A percentile compares a stretch with the other conserved stretches of the same genome.
phyloP scores from a whole-genome alignment of 2,888 invertebrate genomes.

The Gryllus longicercus region DNA sequence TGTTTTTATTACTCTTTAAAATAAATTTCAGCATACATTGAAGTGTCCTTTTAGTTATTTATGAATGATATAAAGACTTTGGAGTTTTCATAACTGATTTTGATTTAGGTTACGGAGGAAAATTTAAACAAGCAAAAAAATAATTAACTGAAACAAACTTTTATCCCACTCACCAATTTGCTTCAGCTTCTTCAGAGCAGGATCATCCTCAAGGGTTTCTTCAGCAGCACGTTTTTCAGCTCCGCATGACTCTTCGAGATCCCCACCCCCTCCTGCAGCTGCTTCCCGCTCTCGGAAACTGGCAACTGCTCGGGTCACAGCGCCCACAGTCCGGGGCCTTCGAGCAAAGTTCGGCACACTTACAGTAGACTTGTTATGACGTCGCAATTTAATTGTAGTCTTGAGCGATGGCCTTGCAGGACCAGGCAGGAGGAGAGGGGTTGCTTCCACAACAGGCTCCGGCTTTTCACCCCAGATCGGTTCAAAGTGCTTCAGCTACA shows the following conservation, averaged over 20 bases:
- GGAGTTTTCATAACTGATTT: too few species aligned
- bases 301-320: conserved; percentile 61
- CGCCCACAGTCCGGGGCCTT: conserved; percentile 47
- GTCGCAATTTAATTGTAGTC: conserved; percentile 63
- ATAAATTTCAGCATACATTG: too few species aligned
- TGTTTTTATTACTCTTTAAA: too few species aligned
- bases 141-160: too few species aligned
- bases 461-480: conserved; percentile 88
- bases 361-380: conserved; percentile 40
- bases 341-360: conserved; percentile 25
- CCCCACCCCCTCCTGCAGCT: background rate
- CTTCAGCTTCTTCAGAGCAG: too few species aligned
- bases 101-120: too few species aligned
- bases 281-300: conserved; percentile 48
- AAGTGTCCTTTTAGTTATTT: too few species aligned
- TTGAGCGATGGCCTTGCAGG: conserved; percentile 58
- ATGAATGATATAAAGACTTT: too few species aligned
- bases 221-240: background rate
- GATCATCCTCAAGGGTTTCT: background rate
- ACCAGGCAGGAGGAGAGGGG: conserved; percentile 27
- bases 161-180: too few species aligned
- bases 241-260: background rate
- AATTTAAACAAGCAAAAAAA: too few species aligned
- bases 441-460: conserved; percentile 38
- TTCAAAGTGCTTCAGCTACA: conserved; percentile 83